Base-by-base conservation (phyloP, 2,888 invertebrate genomes). In the Eupithecia inturbata region DNA sequence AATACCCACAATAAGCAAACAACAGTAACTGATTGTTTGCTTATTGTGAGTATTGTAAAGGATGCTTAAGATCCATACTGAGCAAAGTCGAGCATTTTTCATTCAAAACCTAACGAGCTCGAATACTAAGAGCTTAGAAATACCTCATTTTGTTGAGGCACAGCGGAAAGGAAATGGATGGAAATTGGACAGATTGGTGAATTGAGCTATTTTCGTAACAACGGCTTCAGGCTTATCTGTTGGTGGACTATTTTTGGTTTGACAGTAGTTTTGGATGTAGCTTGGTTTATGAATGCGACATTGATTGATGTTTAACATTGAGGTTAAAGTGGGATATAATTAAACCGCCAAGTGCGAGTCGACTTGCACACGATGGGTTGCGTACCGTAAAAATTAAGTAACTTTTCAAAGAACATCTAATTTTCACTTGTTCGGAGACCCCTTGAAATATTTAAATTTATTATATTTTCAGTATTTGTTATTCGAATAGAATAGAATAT, bases 101-200 rank as follows among this genome's bases (percentile, higher is more conserved):
- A 71, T 73, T 76, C 60, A 57, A 36, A 57, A 71, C n/a, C 67
- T 72, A 74, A 74, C 72, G 72, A 74, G 73, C 45, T 63, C 57
- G 57, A 63, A 75, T 73, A 69, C 60, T 62, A 66, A 71, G 53
- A 67, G 71, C 71, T 49, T 60, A 66, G 70, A 73, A 66, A 71
- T 70, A 4, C 49, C 31, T 39, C 73, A 69, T 71, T 73, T 75
- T 73, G 70, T 74, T 60, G 72, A 62, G 57, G 64, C 71, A 63
- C 67, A 49, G 72, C 67, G 68, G 70, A 73, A 69, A 60, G 75
- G 75, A 77, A 77, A 77, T 75, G 63, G 77, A 72, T 75, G 75
- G 70, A 75, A 77, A 77, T 75, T 75, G 77, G 73, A 67, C 75
- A 68, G 72, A 77, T 75, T 75, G 73, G 70, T 33, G 39, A 62